A percentile compares a stretch with the other conserved stretches of the same genome.
Evolutionary conservation across 1,140 invertebrate species (phyloP).

Genomic region (Neodiprion fabricii): DNA sequence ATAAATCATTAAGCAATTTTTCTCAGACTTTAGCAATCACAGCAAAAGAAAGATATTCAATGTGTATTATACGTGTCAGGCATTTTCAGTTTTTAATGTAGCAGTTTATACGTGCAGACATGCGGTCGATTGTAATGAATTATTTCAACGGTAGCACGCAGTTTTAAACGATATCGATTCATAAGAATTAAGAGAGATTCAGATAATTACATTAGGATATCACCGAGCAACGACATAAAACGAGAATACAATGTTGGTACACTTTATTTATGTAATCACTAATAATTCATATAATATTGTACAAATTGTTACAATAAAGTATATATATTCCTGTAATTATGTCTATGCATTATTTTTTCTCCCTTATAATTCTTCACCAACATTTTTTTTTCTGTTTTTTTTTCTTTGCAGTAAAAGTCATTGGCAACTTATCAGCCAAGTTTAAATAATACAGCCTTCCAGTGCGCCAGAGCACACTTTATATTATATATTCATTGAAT

Average conservation of each 20-base stretch:
- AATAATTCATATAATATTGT: constrained; percentile 59
- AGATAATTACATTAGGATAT: neutral
- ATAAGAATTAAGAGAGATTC: neutral
- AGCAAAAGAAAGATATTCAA: too few relatives aligned
- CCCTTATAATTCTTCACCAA: too few relatives aligned
- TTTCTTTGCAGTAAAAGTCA: constrained; percentile 44
- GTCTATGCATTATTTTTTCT: constrained; percentile 42
- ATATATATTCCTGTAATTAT: constrained; percentile 58
- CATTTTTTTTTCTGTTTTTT: too few relatives aligned
- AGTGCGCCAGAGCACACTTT: constrained; percentile 39
- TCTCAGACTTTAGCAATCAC: too few relatives aligned
- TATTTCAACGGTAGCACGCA: neutral
- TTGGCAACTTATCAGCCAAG: constrained; percentile 44
- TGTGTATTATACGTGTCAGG: too few relatives aligned
- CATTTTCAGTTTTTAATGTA: too few relatives aligned
- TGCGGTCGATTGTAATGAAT: neutral
- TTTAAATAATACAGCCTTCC: constrained; percentile 56
- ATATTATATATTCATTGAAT: neutral
- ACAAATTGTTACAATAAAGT: constrained; percentile 61
- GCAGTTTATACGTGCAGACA: too few relatives aligned
- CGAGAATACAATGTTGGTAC: constrained; percentile 57
- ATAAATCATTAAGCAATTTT: too few relatives aligned
- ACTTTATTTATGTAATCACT: constrained; percentile 60
- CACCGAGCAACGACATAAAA: neutral
- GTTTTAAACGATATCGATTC: too few relatives aligned